These are phyloP conservation scores for Pachycephala philippinensis DNA, from an alignment of 2,113 vertebrate species.

Conservation along the genomic window DNA sequence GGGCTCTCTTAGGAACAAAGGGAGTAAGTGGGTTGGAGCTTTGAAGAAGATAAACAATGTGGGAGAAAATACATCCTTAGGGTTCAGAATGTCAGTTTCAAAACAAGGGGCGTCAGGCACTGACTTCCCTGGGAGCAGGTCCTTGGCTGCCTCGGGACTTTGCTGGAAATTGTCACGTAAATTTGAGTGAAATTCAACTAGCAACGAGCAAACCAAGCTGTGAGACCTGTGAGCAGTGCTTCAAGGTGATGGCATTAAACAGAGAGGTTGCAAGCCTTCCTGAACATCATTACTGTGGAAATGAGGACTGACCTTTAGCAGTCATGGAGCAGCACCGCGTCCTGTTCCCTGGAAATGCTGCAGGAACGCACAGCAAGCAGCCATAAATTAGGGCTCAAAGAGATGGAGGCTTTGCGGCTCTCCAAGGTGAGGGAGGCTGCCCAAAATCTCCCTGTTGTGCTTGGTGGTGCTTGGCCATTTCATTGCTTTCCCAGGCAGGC, in stretches of 20 bases:
- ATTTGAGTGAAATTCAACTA: not conserved
- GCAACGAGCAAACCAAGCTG: not conserved
- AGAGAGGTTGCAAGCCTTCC: not conserved
- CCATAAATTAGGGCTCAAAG: not conserved
- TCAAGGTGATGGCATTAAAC: fast-evolving
- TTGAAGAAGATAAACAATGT: not conserved
- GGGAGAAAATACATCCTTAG: not conserved
- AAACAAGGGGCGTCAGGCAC: fast-evolving
- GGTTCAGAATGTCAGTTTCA: not conserved
- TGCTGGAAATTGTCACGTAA: not conserved
- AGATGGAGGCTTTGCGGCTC: not conserved
- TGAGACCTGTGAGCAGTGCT: not conserved
- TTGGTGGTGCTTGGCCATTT: not conserved
- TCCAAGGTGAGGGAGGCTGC: not conserved
- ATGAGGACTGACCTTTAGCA: not conserved
- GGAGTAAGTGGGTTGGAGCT: not conserved
- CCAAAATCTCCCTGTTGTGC: not conserved
- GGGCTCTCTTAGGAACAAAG: not conserved
- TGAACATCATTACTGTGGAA: not conserved
- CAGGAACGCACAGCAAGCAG: not conserved
- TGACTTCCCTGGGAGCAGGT: not conserved
- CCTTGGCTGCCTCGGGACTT: not conserved
- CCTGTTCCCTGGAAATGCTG: not conserved
- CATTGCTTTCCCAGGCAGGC: not conserved
- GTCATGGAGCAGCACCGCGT: fast-evolving